phyloP scores from a whole-genome alignment of 2,888 invertebrate species.

The Antheraea assamensis region DNA sequence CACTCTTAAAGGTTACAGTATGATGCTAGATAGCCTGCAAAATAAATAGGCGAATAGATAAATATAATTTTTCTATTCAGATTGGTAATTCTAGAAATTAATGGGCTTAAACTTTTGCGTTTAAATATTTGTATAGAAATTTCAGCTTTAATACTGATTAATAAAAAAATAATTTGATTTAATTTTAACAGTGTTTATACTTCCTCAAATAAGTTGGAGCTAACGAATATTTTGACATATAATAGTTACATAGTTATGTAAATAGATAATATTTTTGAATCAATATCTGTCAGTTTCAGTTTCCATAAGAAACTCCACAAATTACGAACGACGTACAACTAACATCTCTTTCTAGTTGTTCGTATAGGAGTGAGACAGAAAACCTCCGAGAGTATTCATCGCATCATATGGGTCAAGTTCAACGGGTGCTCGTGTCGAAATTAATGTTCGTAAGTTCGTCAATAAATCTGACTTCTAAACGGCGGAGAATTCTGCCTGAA shows the following conservation, averaged over 20 bases:
- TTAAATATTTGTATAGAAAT: too few relatives aligned
- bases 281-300: not conserved
- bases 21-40: too few relatives aligned
- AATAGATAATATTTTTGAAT: not conserved
- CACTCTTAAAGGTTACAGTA: too few relatives aligned
- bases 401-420: constrained; percentile 19
- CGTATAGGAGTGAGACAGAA: not conserved
- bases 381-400: not conserved
- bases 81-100: too few relatives aligned
- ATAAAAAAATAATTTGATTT: too few relatives aligned
- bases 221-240: too few relatives aligned
- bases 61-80: too few relatives aligned
- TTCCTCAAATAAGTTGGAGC: not conserved
- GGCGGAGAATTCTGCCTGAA: not conserved
- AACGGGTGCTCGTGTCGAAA: constrained; percentile 14
- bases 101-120: too few relatives aligned
- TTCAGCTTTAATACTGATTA: too few relatives aligned
- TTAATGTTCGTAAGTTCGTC: constrained; percentile 18
- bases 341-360: not conserved
- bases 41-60: too few relatives aligned
- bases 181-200: too few relatives aligned
- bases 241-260: not conserved
- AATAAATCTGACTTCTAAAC: constrained; percentile 12
- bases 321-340: not conserved
- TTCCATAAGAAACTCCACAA: not conserved